Percentiles rank a stretch among this genome's conserved stretches.
Evolutionary conservation across 2,888 invertebrate genomes (phyloP).

Genomic region (Conistra vaccinii): DNA sequence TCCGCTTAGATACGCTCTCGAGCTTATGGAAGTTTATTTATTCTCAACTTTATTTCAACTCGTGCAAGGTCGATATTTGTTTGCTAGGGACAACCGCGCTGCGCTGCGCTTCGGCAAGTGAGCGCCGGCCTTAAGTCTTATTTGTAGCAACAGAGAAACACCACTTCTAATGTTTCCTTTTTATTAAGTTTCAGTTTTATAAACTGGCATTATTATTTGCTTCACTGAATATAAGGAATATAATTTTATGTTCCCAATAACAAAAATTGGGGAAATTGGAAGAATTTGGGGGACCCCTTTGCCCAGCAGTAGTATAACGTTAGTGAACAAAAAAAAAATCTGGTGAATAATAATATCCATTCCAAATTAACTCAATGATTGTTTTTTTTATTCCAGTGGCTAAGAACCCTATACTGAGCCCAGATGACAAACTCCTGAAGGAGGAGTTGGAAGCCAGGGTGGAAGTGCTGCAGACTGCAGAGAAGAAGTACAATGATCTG

Average conservation of each 20-base stretch:
- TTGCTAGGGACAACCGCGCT: no score
- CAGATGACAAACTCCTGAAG: constrained; percentile 94
- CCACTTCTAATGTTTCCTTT: neutral
- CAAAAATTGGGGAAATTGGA: neutral
- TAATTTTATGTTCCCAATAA: no score
- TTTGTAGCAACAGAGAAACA: neutral
- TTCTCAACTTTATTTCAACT: no score
- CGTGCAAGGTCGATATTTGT: no score
- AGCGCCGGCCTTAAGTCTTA: neutral
- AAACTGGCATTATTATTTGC: neutral
- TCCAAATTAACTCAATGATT: neutral
- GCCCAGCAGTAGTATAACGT: neutral
- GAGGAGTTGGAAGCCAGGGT: constrained; percentile 97
- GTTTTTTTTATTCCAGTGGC: constrained; percentile 73
- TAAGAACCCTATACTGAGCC: constrained; percentile 87
- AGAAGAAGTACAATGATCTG: constrained; percentile 96
- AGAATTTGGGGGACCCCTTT: no score
- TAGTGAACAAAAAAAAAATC: neutral
- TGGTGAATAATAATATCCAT: neutral
- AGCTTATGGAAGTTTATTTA: no score
- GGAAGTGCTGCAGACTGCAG: constrained; percentile 95
- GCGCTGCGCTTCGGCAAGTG: no score
- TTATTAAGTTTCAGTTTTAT: no score
- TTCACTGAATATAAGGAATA: neutral
- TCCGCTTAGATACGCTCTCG: no score